Percentiles rank a stretch among this genome's conserved stretches.
Conservation (phyloP, 2,888 invertebrate species). For the Mactromeris polynyma region DNA sequence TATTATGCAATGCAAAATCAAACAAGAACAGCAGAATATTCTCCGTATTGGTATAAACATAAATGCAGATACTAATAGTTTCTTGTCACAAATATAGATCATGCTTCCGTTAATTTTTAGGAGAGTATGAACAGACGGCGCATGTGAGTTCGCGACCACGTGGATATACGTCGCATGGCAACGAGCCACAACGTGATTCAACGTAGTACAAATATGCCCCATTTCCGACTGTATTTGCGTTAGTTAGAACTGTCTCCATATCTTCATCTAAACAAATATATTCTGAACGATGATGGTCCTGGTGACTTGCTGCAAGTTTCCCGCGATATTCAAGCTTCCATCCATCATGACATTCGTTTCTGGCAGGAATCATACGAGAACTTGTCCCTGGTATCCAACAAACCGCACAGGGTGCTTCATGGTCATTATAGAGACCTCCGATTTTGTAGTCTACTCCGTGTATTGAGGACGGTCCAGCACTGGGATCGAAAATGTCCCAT, state of each 20-base stretch:
- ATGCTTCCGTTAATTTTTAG: no score
- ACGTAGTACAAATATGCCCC: constrained; percentile 17
- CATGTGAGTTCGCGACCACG: neutral
- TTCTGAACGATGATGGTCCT: neutral
- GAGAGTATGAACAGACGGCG: neutral
- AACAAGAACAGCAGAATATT: no score
- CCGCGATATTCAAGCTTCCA: constrained; percentile 23
- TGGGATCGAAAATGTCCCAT: neutral
- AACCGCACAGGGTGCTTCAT: constrained; percentile 11
- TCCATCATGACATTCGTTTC: constrained; percentile 8
- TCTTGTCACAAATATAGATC: no score
- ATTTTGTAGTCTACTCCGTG: neutral
- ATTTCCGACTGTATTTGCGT: neutral
- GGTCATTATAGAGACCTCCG: neutral
- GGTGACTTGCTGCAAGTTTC: neutral
- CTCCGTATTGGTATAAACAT: no score
- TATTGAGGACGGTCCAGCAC: neutral
- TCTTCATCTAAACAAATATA: constrained; percentile 19
- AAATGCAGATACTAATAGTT: no score
- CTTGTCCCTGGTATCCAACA: constrained; percentile 9
- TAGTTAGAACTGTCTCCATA: no score
- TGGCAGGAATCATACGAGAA: constrained; percentile 1
- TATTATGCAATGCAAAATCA: no score
- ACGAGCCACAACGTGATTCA: constrained; percentile 1
- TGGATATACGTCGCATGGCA: neutral